A percentile compares a stretch with the other conserved stretches of the same genome.
phyloP scores from a whole-genome alignment of 2,888 invertebrate species.

The Philereme transversata region DNA sequence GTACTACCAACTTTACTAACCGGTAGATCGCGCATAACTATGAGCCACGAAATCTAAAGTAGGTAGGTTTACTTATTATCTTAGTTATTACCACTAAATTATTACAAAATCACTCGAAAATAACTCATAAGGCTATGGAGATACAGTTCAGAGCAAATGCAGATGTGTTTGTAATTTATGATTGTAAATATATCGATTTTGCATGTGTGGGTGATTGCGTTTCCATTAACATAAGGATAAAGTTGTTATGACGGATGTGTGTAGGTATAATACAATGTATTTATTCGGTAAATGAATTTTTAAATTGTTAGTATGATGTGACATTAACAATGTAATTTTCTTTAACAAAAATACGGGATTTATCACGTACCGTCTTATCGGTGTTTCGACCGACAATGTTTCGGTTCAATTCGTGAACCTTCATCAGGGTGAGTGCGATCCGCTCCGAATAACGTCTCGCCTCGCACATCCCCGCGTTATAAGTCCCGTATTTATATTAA shows the following conservation, averaged over 20 bases:
- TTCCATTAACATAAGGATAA: slow-evolving; percentile 29
- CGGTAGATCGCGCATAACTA: slow-evolving; percentile 6
- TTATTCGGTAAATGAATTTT: too few species aligned
- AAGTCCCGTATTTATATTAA: too few species aligned
- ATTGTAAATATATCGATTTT: slow-evolving; percentile 35
- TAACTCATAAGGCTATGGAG: background rate
- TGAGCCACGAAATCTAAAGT: slow-evolving; percentile 5
- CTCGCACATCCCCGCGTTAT: too few species aligned
- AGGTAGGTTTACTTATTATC: slow-evolving; percentile 5
- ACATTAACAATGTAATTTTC: too few species aligned
- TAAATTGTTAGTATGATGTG: too few species aligned
- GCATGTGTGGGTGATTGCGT: slow-evolving; percentile 28
- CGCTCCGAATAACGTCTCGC: too few species aligned
- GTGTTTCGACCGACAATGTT: too few species aligned
- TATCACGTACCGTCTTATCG: too few species aligned
- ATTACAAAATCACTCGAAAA: slow-evolving; percentile 1
- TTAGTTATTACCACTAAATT: slow-evolving; percentile 8
- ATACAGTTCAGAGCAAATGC: slow-evolving; percentile 15
- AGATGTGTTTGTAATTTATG: slow-evolving; percentile 10
- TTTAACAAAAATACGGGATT: too few species aligned
- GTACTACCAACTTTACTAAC: background rate
- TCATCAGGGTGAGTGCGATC: too few species aligned
- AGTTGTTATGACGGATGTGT: slow-evolving; percentile 10
- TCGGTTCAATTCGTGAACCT: too few species aligned
- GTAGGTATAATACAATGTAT: background rate